A percentile compares a stretch with the other conserved stretches of the same genome.
phyloP scores from a whole-genome alignment of 2,888 invertebrate species.

The Cosmopolites sordidus region DNA sequence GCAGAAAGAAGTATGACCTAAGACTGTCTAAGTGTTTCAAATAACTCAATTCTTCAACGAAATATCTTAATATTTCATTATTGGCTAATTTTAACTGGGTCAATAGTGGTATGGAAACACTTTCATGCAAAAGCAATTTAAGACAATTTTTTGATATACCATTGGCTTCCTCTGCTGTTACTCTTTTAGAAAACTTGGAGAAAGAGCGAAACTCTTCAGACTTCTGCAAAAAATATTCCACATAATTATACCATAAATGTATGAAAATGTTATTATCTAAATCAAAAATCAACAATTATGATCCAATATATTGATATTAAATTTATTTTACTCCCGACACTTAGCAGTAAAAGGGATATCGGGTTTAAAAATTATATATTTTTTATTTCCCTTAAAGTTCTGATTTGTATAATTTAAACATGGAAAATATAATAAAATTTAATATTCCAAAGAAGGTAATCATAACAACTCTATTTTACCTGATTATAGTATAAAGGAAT shows the following conservation, averaged over 20 bases:
- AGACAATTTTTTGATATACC: conserved; percentile 38
- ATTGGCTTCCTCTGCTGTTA: conserved; percentile 46
- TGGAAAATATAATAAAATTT: too few relatives aligned
- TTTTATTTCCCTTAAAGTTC: too few relatives aligned
- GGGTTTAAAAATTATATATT: too few relatives aligned
- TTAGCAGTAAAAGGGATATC: too few relatives aligned
- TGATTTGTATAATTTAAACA: too few relatives aligned
- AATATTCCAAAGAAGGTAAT: too few relatives aligned
- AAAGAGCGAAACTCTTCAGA: conserved; percentile 5
- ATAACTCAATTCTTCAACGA: conserved; percentile 62
- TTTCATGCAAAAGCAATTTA: conserved; percentile 41
- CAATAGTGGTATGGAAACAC: conserved; percentile 62
- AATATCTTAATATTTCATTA: conserved; percentile 65
- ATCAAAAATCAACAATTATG: too few relatives aligned
- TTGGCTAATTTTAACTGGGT: conserved; percentile 68
- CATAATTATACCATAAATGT: background rate
- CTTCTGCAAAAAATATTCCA: conserved; percentile 10
- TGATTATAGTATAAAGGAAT: conserved; percentile 13
- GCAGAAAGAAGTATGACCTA: conserved; percentile 72
- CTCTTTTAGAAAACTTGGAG: conserved; percentile 36
- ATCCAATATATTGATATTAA: too few relatives aligned
- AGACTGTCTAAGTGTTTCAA: conserved; percentile 68
- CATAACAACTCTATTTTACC: too few relatives aligned
- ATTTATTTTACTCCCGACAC: too few relatives aligned
- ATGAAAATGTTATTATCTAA: too few relatives aligned